Evolutionary conservation across 2,888 invertebrate genomes (phyloP), one percentile per base, ranked within the genome.

Genomic region (Antitype chi): DNA sequence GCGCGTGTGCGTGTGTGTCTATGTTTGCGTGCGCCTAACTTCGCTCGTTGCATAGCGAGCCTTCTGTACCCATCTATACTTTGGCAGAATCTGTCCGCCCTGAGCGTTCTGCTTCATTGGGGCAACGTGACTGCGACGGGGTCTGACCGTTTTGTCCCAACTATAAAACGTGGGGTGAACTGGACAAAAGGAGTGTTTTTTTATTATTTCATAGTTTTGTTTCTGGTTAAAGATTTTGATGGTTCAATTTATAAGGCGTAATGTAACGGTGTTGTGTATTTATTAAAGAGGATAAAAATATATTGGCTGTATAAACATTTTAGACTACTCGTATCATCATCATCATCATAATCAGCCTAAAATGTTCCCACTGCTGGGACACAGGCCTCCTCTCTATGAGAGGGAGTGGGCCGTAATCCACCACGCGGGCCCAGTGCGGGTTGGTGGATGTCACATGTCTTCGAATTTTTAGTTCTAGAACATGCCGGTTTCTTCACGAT

Each of bases 31-130:
- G n/a, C 38, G 5, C 17, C 17, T 63, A 2, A 32, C 32, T 32
- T 28, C 0, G 3, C 7, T 32, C 17, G 0, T 32, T 62, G 17
- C 17, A 32, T 32, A 38, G 17, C 2, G 0, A 4, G n/a, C 23
- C 52, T 78, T 78, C 66, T 78, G 52, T 15, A 1, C 2, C 0
- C 15, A n/a, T 43, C 7, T 52, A 0, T 32, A 28, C 3, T 23
- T 15, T 82, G 28, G 25, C 13, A 38, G 8, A 57, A 59, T 55
- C 60, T 23, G 64, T 47, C 71, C 57, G 32, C 52, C 62, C 57
- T 47, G 57, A 60, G 85, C 80, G 25, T 84, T 84, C 74, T 80
- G 87, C 80, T 88, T 84, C 86, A 86, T 86, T 78, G 88, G 28
- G 38, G 72, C 74, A 79, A 86, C 87, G 87, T 86, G 88, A 86